Evolutionary conservation across 2,797 vertebrate genomes (phyloP).

Genomic region (Mus minutoides): DNA sequence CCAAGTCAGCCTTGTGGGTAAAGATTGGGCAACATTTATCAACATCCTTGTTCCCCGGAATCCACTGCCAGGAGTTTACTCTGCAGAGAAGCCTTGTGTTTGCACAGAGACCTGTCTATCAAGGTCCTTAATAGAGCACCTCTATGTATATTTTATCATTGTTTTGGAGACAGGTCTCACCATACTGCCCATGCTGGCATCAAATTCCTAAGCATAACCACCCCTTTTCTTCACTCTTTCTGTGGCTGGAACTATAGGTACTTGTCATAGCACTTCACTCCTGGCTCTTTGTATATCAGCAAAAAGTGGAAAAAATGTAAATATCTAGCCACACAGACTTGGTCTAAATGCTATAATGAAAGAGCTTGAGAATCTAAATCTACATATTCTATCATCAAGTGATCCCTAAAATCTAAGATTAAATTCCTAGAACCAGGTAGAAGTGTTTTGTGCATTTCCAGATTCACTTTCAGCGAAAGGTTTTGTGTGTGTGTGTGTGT

Average conservation of each 20-base stretch:
- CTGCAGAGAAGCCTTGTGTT: neutral
- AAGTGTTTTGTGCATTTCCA: neutral
- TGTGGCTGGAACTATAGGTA: neutral
- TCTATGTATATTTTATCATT: neutral
- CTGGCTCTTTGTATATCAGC: neutral
- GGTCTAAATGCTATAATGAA: neutral
- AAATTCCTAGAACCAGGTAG: neutral
- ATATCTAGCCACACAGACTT: neutral
- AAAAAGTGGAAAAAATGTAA: neutral
- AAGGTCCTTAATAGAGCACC: neutral
- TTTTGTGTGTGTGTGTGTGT: too few species aligned
- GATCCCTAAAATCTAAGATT: neutral
- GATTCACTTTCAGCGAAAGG: neutral
- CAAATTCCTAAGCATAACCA: neutral
- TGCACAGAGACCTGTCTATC: neutral
- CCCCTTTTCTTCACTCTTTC: neutral
- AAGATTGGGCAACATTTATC: neutral
- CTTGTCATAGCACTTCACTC: neutral
- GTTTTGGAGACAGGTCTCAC: neutral
- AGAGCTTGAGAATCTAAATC: neutral
- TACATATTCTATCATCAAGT: neutral
- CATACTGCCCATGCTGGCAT: neutral
- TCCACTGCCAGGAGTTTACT: neutral
- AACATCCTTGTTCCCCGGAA: neutral
- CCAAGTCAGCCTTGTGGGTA: neutral